phyloP scores from a whole-genome alignment of 2,888 invertebrate species.

The Leptothorax acervorum region DNA sequence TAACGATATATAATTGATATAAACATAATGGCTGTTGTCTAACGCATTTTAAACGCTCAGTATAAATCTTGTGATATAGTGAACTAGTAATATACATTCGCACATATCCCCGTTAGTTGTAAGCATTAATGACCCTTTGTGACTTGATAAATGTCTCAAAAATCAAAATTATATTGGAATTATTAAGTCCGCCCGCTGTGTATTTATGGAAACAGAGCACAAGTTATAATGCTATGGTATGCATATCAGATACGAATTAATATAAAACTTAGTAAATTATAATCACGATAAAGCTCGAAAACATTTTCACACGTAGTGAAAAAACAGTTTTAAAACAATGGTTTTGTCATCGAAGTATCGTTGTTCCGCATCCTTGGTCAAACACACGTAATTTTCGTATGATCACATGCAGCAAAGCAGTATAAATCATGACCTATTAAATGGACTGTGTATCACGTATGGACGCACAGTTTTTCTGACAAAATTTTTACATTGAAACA shows the following conservation, averaged over 20 bases:
- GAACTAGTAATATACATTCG: not conserved
- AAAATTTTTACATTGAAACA: conserved; percentile 25
- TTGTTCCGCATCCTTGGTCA: conserved; percentile 2
- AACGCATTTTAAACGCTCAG: not conserved
- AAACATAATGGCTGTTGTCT: conserved; percentile 22
- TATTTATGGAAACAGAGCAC: not conserved
- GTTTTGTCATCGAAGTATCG: conserved; percentile 8
- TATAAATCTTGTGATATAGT: conserved; percentile 1
- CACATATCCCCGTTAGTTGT: not conserved
- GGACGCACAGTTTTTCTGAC: conserved; percentile 11
- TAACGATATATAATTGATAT: conserved; percentile 9
- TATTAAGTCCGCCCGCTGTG: not conserved
- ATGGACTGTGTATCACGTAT: not conserved
- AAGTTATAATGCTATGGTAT: not conserved
- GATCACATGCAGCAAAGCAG: conserved; percentile 25
- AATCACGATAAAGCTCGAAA: conserved; percentile 2
- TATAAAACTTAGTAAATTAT: not conserved
- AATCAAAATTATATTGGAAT: conserved; percentile 28
- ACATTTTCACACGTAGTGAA: conserved; percentile 19
- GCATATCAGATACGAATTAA: not conserved
- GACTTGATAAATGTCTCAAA: conserved; percentile 26
- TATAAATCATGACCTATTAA: conserved; percentile 45
- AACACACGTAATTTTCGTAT: conserved; percentile 29
- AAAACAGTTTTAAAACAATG: not conserved
- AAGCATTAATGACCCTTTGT: conserved; percentile 5